phyloP scores from a whole-genome alignment of 2,113 vertebrate genomes.

The Cyanoliseus patagonus region DNA sequence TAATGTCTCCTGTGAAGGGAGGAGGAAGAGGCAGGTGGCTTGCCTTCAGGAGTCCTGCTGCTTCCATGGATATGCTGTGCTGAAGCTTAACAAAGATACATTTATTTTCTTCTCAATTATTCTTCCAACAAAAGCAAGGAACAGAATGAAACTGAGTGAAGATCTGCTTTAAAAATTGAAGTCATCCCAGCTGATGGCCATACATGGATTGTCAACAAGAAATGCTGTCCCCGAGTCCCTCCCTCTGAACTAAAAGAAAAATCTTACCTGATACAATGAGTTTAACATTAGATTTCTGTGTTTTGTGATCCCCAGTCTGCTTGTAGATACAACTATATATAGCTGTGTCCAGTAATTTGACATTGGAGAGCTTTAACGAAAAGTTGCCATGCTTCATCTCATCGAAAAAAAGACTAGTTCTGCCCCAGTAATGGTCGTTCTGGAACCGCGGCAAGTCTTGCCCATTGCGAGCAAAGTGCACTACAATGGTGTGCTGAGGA shows the following conservation, averaged over 20 bases:
- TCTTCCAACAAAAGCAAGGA: background rate
- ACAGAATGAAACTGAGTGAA: background rate
- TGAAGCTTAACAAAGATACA: background rate
- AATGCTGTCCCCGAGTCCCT: background rate
- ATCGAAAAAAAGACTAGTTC: conserved; percentile 52
- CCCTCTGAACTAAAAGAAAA: background rate
- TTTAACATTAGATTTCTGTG: background rate
- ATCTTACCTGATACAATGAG: conserved; percentile 43
- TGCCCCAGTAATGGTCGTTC: rapidly evolving
- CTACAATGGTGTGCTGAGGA: background rate
- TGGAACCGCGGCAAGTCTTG: rapidly evolving
- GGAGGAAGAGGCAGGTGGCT: background rate
- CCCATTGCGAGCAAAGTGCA: conserved; percentile 10
- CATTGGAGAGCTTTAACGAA: conserved; percentile 40
- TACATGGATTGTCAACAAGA: background rate
- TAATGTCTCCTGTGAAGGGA: background rate
- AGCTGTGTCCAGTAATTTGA: background rate
- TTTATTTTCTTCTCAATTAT: background rate
- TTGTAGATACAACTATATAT: conserved; percentile 44
- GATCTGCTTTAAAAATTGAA: background rate
- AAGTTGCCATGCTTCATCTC: conserved; percentile 42
- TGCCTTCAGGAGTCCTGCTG: background rate
- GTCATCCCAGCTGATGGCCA: background rate
- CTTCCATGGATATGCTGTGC: background rate
- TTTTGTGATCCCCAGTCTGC: background rate